Evolutionary conservation across 2,888 invertebrate species (phyloP).

Genomic region (Gastracanthus pulcherrimus): DNA sequence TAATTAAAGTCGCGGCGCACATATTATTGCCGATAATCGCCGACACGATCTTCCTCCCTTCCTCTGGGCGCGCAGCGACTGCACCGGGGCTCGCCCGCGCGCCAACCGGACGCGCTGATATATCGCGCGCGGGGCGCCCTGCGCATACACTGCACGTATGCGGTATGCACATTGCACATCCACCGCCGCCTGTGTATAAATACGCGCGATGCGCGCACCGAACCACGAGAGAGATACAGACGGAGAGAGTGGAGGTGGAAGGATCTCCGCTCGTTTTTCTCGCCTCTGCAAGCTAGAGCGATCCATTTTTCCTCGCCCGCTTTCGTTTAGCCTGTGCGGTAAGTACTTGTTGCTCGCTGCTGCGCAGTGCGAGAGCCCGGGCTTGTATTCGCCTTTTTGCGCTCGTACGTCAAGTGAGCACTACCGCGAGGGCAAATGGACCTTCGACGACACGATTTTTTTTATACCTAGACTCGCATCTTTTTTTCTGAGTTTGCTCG

Average conservation of each 20-base stretch:
- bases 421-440: neutral
- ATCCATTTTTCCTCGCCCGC: constrained; percentile 31
- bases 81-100: too few relatives aligned
- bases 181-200: constrained; percentile 9
- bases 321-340: neutral
- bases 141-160: too few relatives aligned
- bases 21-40: constrained; percentile 63
- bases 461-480: too few relatives aligned
- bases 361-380: neutral
- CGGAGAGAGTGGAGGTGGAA: neutral
- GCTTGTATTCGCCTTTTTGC: constrained; percentile 25
- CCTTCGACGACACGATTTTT: constrained; percentile 3
- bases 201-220: neutral
- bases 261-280: constrained; percentile 14
- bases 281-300: neutral
- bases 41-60: constrained; percentile 61
- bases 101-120: constrained; percentile 60
- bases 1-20: constrained; percentile 62
- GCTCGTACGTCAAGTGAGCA: neutral
- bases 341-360: constrained; percentile 30
- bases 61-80: too few relatives aligned
- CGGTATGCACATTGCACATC: too few relatives aligned
- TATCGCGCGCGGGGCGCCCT: constrained; percentile 44
- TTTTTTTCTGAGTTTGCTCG: neutral
- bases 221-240: neutral